phyloP scores from a whole-genome alignment of 2,797 vertebrate species.

The Crax fasciolata region DNA sequence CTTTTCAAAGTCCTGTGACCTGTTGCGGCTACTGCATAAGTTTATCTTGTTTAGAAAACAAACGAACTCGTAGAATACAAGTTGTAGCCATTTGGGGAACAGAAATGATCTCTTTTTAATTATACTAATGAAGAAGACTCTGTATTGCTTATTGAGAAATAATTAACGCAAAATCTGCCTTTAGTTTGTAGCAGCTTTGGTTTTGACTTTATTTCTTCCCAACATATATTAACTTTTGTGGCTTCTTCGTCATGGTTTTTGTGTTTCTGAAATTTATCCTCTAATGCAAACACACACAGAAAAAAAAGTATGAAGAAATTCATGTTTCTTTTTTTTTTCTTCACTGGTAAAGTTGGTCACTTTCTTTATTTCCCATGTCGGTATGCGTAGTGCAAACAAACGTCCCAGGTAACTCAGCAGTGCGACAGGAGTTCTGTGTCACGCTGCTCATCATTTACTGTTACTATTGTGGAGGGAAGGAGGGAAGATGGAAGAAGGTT shows the following conservation, averaged over 20 bases:
- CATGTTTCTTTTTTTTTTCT: background rate
- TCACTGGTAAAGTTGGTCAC: background rate
- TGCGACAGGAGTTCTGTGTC: background rate
- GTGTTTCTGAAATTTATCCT: background rate
- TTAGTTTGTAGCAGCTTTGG: background rate
- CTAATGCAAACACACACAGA: background rate
- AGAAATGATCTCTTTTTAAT: background rate
- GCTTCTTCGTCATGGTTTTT: background rate
- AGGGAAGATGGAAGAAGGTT: background rate
- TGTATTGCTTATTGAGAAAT: background rate
- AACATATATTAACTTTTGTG: background rate
- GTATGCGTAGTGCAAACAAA: background rate
- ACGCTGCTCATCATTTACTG: background rate
- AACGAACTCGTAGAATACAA: background rate
- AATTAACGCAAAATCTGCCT: background rate
- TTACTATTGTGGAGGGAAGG: background rate
- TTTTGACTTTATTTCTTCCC: background rate
- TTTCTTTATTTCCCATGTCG: background rate
- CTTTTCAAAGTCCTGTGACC: conserved; percentile 4
- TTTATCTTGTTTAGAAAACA: background rate
- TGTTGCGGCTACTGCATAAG: background rate
- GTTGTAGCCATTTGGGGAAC: background rate
- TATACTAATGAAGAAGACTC: background rate
- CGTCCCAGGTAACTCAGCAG: background rate
- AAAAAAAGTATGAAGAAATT: background rate